Percentiles rank a stretch among this genome's conserved stretches.
Evolutionary conservation across 2,113 vertebrate genomes (phyloP).

Genomic region (Periophthalmodon schlosseri): DNA sequence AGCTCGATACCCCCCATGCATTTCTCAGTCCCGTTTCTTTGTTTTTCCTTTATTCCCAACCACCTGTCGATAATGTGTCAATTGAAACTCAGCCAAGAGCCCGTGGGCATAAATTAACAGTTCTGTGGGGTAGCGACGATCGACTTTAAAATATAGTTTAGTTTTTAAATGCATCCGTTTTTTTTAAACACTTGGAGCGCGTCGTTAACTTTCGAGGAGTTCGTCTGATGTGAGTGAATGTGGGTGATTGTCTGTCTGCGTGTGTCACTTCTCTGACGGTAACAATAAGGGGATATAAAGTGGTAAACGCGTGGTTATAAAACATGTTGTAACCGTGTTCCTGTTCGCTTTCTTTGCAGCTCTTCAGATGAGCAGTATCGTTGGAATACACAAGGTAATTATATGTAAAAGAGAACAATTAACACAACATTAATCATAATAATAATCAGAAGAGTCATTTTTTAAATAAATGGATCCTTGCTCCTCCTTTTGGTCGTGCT

Average conservation of each 20-base stretch:
- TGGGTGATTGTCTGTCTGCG: neutral
- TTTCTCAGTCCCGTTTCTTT: constrained; percentile 35
- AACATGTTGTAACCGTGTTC: constrained; percentile 4
- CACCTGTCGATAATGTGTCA: constrained; percentile 34
- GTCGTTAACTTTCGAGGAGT: neutral
- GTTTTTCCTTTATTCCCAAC: constrained; percentile 24
- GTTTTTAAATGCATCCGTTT: neutral
- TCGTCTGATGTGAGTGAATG: neutral
- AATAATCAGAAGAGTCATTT: no score
- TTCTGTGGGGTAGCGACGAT: neutral
- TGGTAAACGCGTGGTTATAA: neutral
- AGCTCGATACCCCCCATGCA: constrained; percentile 39
- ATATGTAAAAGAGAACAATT: neutral
- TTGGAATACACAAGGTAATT: constrained; percentile 95
- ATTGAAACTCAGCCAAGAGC: constrained; percentile 23
- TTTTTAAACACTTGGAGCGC: neutral
- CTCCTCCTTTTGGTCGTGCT: no score
- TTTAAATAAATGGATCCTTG: no score
- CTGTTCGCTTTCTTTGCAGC: constrained; percentile 77
- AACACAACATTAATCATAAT: no score
- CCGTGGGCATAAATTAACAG: constrained; percentile 9
- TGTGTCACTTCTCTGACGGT: neutral
- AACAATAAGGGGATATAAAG: neutral
- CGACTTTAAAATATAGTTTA: neutral
- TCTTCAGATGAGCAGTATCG: constrained; percentile 95